Conservation (phyloP, 2,797 vertebrate species). For the Xerus rutilus region DNA sequence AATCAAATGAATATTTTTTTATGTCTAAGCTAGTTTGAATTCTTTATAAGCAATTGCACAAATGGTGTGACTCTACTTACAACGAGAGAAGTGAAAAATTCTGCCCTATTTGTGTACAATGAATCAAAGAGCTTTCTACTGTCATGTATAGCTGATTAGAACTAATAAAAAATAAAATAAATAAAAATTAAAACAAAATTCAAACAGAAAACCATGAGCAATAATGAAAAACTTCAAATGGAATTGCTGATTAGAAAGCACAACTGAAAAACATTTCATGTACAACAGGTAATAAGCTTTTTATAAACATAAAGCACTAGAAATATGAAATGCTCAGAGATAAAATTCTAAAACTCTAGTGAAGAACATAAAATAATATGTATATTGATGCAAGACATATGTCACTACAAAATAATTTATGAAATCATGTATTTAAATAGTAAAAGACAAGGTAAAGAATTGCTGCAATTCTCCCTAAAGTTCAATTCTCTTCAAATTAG, state of each 20-base stretch:
- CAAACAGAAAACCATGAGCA: background rate
- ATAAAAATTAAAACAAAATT: background rate
- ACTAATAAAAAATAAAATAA: too few relatives aligned
- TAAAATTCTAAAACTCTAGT: background rate
- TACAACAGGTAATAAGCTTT: background rate
- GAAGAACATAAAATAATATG: background rate
- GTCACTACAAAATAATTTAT: background rate
- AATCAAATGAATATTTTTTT: background rate
- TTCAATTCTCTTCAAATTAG: background rate
- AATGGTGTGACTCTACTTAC: too few relatives aligned
- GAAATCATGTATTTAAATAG: background rate
- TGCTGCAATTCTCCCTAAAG: background rate
- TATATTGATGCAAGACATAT: background rate
- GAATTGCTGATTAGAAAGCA: background rate
- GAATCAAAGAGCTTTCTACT: too few relatives aligned
- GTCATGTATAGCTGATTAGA: too few relatives aligned
- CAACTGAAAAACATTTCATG: background rate
- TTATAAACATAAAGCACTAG: background rate
- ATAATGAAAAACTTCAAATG: background rate
- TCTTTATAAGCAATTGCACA: background rate
- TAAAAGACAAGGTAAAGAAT: background rate
- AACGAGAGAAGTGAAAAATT: too few relatives aligned
- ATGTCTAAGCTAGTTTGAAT: background rate
- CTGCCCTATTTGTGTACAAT: too few relatives aligned
- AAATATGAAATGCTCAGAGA: background rate